These are phyloP conservation scores for Calliphora vomitoria DNA, from an alignment of 2,888 invertebrate species.

Conservation along the genomic window DNA sequence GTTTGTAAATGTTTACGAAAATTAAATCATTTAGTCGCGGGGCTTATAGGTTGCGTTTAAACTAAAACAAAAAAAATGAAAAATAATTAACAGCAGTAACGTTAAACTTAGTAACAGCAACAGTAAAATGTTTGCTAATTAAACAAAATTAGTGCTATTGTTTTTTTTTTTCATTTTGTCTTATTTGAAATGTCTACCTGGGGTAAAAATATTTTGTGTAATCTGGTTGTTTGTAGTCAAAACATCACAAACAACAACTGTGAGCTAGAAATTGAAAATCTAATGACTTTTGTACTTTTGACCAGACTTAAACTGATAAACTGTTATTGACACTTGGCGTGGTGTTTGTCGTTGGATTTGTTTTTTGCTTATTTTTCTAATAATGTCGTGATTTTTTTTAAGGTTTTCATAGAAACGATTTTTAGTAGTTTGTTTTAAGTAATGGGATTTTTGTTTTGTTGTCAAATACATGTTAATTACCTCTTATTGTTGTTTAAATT, in stretches of 20 bases:
- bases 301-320: constrained; percentile 54
- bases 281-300: constrained; percentile 57
- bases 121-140: constrained; percentile 52
- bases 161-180: not conserved
- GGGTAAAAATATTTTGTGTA: constrained; percentile 20
- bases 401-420: constrained; percentile 1
- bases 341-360: constrained; percentile 7
- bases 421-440: constrained; percentile 25
- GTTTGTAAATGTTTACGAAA: constrained; percentile 27
- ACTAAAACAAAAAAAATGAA: constrained; percentile 12
- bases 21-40: constrained; percentile 53
- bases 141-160: constrained; percentile 38
- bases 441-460: not conserved
- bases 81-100: constrained; percentile 16
- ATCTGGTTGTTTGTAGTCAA: constrained; percentile 6
- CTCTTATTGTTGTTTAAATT: not conserved
- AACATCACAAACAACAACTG: not conserved
- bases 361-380: constrained; percentile 20
- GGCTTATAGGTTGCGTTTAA: constrained; percentile 25
- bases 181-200: not conserved
- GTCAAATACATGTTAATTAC: constrained; percentile 50
- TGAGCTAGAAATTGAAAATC: constrained; percentile 3
- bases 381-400: constrained; percentile 28
- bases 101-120: not conserved
- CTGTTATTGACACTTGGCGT: constrained; percentile 58